A percentile compares a stretch with the other conserved stretches of the same genome.
Conservation (phyloP, 2,113 vertebrate genomes). For the Oryzias javanicus region DNA sequence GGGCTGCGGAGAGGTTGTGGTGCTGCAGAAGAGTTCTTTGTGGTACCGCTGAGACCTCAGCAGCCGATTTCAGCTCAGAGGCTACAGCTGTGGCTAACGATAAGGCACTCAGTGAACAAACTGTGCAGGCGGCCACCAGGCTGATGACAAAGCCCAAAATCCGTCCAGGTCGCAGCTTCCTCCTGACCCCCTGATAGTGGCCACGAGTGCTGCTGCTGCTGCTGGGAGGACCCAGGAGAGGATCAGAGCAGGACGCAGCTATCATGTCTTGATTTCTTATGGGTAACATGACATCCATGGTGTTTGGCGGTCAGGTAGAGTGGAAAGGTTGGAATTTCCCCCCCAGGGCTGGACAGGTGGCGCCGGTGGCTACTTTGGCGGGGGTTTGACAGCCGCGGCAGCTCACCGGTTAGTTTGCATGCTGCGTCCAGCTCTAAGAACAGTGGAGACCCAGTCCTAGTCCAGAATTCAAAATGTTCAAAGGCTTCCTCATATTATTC, state of each 20-base stretch:
- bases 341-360: conserved; percentile 19
- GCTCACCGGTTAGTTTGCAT: conserved; percentile 69
- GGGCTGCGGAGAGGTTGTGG: conserved; percentile 68
- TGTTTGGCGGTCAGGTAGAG: conserved; percentile 42
- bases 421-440: conserved; percentile 57
- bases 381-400: conserved; percentile 40
- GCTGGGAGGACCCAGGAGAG: conserved; percentile 40
- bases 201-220: conserved; percentile 51
- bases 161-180: conserved; percentile 87
- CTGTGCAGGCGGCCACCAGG: conserved; percentile 82
- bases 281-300: conserved; percentile 66
- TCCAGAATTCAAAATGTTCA: conserved; percentile 66
- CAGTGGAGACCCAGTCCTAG: conserved; percentile 55
- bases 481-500: conserved; percentile 78
- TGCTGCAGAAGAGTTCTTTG: conserved; percentile 88
- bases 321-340: conserved; percentile 29
- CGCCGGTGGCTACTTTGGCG: conserved; percentile 28
- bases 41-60: conserved; percentile 50
- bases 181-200: conserved; percentile 74
- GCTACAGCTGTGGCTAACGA: conserved; percentile 74
- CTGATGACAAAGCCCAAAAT: conserved; percentile 85
- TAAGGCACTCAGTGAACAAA: conserved; percentile 91
- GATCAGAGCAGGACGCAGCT: conserved; percentile 33
- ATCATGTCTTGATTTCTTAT: conserved; percentile 41
- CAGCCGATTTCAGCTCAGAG: conserved; percentile 32